Base-by-base conservation (phyloP, 2,888 invertebrate genomes). In the Zygaena filipendulae region DNA sequence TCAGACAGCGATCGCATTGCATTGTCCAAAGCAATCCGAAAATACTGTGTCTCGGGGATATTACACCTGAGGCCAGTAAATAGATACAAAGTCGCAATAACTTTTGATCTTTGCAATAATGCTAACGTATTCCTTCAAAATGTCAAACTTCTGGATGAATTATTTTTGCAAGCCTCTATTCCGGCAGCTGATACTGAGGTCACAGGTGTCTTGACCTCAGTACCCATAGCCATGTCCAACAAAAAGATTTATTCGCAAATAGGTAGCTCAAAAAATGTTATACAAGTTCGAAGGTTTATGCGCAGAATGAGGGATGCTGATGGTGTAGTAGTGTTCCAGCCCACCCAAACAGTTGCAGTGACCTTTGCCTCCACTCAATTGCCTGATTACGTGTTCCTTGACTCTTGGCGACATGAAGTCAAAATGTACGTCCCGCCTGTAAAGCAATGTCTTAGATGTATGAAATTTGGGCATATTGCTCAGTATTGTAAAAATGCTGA, bases 401-500 rank as follows among this genome's bases (percentile, higher is more conserved):
- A 33, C 5, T 27, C 16, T 2, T 35, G 27, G 32, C 11, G 23
- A 1, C 23, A 23, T 11, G 12, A 20, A 14, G 27, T 32, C 9
- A 11, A 18, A 3, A 21, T 23, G 2, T 33, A 36, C 18, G 9
- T 30, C 9, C 30, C 29, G 7, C 32, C 33, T 8, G 32, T 37
- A 2, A 37, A 32, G 14, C 32, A 37, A 21, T 37, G 37, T 13
- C 20, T 37, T 7, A 11, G 14, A 3, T 37, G 37, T 16, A 6
- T 37, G 4, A 18, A 26, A 10, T 38, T 27, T 29, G 38, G 26
- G 13, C 35, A 35, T 13, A 27, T 38, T 2, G 35, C 33, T 12
- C 35, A 35, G 16, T 35, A 30, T 27, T 35, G 35, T 27, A 38
- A 38, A 14, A 38, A 35, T 13, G 11, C 28, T n/a, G 24, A 35